Evolutionary conservation across 2,113 vertebrate genomes (phyloP), one percentile per base, ranked within the genome.

Genomic region (Nesogale talazaci): DNA sequence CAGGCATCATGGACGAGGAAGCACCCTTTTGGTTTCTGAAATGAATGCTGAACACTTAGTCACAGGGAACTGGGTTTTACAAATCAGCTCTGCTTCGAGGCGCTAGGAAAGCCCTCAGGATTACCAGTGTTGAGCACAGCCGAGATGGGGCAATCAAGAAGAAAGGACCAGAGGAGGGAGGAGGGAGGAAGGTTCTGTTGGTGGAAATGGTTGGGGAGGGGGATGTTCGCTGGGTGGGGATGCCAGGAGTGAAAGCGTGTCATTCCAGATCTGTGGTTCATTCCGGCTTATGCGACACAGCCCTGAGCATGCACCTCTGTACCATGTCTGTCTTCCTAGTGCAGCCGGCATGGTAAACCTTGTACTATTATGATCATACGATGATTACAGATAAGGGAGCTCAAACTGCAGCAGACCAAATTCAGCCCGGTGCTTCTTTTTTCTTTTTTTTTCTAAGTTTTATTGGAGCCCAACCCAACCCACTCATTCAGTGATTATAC

Each of bases 21-120:
- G 89, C 74, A 92, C 82, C 40, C 72, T 88, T 91, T 90, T 83
- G 94, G 92, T 88, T 91, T 93, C 78, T 95, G 82, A 95, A 92
- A 96, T 86, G 91, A 94, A 93, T 93, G 82, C 87, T 38, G 87
- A 94, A 36, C 36, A 29, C 93, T 94, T 92, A 93, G 89, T 40
- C 82, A 85, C 25, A 91, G 87, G 93, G 89, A 84, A 61, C 89
- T 75, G 59, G 86, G 79, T 92, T 95, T 94, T 52, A 95, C 40
- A 95, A 96, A 96, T 92, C 91, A 84, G 77, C 70, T 42, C 31
- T 56, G 17, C 94, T 92, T 89, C 86, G 78, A 95, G 38, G 80
- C 16, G 0, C 52, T 23, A 82, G 85, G 65, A 94, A 96, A 96
- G 57, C 87, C 85, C 89, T 93, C 59, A 52, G 72, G 94, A 95